Conservation (phyloP, 1,140 invertebrate species). For the Babylonia areolata region DNA sequence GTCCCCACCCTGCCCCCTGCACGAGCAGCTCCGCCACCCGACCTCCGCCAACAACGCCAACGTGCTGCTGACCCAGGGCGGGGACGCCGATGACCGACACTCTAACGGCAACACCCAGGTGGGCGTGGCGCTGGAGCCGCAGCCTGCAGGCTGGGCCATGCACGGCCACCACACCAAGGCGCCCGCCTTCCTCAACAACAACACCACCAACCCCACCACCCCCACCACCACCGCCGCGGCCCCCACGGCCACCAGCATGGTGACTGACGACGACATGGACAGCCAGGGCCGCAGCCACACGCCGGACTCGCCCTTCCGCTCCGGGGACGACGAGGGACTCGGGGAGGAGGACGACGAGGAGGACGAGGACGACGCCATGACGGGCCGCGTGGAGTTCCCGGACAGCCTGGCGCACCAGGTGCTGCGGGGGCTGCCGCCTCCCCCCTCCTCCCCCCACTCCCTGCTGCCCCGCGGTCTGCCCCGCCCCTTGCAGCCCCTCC, state of each 20-base stretch:
- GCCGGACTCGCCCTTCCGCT: conserved; percentile 40
- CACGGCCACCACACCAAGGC: conserved; percentile 5
- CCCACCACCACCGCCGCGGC: background rate
- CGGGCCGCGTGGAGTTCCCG: conserved; percentile 52
- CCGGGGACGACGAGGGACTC: conserved; percentile 50
- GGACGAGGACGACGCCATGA: conserved; percentile 36
- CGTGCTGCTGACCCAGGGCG: background rate
- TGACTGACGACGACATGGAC: conserved; percentile 29
- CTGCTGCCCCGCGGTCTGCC: background rate
- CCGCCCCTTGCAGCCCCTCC: background rate
- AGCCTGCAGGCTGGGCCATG: background rate
- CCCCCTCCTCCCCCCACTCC: background rate
- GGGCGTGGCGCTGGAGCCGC: background rate
- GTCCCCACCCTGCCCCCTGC: background rate
- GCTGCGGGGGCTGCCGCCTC: background rate
- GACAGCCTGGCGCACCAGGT: conserved; percentile 60
- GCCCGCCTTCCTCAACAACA: conserved; percentile 35
- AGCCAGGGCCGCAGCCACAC: conserved; percentile 30
- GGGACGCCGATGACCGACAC: background rate
- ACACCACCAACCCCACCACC: conserved; percentile 12
- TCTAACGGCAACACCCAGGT: conserved; percentile 24
- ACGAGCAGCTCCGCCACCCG: background rate
- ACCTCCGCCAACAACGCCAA: background rate
- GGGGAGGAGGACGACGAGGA: conserved; percentile 50
- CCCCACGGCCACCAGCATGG: background rate